Evolutionary conservation across 1,140 invertebrate genomes (phyloP).

Genomic region (Eurosta solidaginis): DNA sequence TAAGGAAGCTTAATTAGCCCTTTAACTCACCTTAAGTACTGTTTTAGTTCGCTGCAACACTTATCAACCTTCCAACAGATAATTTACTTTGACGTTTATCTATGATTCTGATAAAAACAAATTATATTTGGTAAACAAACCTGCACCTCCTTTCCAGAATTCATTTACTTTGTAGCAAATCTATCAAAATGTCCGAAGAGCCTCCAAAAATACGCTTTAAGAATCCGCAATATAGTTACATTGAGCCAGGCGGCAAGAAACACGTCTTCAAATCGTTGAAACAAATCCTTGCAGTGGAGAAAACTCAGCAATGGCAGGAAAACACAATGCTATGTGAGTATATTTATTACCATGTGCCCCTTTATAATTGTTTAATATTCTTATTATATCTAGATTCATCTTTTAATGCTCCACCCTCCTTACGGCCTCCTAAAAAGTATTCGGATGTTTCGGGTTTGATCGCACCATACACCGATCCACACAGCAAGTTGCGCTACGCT

Average conservation of each 20-base stretch:
- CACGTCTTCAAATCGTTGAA: conserved; percentile 75
- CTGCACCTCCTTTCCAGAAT: neutral
- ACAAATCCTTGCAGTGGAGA: conserved; percentile 76
- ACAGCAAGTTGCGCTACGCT: conserved; percentile 84
- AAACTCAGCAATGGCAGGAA: conserved; percentile 70
- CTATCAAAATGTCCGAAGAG: conserved; percentile 1
- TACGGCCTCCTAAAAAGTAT: conserved; percentile 90
- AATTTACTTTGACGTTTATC: too few species aligned
- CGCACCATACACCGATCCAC: conserved; percentile 87
- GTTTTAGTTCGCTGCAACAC: too few species aligned
- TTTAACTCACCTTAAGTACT: too few species aligned
- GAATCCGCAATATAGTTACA: conserved; percentile 33
- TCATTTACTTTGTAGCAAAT: neutral
- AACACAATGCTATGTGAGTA: conserved; percentile 71
- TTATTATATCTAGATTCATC: conserved; percentile 68
- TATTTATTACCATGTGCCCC: neutral
- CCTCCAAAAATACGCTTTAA: conserved; percentile 27
- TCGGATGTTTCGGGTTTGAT: conserved; percentile 89
- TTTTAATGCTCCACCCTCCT: conserved; percentile 88
- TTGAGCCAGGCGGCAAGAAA: conserved; percentile 31
- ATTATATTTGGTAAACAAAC: too few species aligned
- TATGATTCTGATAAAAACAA: too few species aligned
- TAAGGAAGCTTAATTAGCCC: too few species aligned
- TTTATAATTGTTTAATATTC: neutral
- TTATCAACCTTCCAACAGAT: too few species aligned